Evolutionary conservation across 2,113 vertebrate genomes (phyloP).

Genomic region (Scopus umbretta): DNA sequence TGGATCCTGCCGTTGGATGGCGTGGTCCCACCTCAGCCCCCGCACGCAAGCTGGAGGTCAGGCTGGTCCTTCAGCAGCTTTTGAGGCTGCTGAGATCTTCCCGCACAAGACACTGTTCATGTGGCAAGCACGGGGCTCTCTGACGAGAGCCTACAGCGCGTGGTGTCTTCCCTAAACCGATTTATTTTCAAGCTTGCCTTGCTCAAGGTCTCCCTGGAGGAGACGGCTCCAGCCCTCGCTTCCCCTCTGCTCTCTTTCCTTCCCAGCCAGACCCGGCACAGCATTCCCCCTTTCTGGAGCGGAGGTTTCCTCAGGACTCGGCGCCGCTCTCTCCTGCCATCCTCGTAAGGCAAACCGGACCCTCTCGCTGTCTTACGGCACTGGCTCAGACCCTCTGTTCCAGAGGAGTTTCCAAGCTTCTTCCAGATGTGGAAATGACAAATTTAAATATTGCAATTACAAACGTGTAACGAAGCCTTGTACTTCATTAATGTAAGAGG

Average conservation of each 20-base stretch:
- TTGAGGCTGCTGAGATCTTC: not conserved
- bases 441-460: conserved; percentile 68
- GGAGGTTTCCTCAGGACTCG: not conserved
- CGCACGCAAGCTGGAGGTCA: not conserved
- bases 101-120: accelerated
- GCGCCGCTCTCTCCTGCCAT: not conserved
- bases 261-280: not conserved
- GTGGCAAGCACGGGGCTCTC: not conserved
- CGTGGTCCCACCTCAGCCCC: accelerated
- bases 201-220: not conserved
- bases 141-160: not conserved
- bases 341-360: not conserved
- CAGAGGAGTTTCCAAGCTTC: not conserved
- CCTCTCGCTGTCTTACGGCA: not conserved
- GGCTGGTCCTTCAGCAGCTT: not conserved
- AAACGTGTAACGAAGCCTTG: conserved; percentile 64
- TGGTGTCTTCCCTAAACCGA: not conserved
- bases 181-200: not conserved
- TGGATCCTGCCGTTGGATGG: not conserved
- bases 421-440: conserved; percentile 45
- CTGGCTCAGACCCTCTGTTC: not conserved
- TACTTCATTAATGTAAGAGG: conserved; percentile 73
- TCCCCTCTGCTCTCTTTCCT: not conserved
- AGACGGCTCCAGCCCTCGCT: not conserved
- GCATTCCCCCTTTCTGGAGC: not conserved